phyloP scores from a whole-genome alignment of 2,113 vertebrate species.

The Phalacrocorax aristotelis region DNA sequence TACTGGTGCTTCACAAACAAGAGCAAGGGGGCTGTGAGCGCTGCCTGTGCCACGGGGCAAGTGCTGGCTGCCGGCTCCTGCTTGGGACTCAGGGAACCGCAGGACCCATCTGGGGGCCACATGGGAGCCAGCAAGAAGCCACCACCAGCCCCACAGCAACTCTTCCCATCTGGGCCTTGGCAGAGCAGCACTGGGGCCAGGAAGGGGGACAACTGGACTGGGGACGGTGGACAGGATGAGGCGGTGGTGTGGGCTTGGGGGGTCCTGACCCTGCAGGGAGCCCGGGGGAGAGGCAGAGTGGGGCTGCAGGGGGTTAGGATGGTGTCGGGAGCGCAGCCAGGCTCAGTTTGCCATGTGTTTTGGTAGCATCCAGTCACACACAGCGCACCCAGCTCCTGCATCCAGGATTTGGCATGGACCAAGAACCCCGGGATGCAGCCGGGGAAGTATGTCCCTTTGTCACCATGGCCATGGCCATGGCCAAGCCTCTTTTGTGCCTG shows the following conservation, averaged over 20 bases:
- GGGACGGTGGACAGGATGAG: background rate
- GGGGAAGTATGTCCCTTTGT: conserved; percentile 23
- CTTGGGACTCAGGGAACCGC: background rate
- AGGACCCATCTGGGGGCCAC: conserved; percentile 40
- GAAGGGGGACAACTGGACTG: background rate
- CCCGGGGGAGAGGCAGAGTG: background rate
- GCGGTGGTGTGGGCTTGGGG: background rate
- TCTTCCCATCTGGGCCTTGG: background rate
- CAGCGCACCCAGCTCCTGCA: background rate
- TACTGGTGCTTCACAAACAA: background rate
- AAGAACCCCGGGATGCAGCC: background rate
- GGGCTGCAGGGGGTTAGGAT: background rate
- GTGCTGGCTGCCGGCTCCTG: background rate
- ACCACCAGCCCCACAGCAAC: rapidly evolving
- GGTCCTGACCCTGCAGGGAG: rapidly evolving
- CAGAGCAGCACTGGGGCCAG: background rate
- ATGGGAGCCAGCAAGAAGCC: background rate
- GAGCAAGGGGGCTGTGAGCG: background rate
- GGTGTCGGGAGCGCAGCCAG: rapidly evolving
- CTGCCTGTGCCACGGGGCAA: background rate
- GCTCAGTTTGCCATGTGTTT: background rate
- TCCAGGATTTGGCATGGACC: background rate
- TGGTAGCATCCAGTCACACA: background rate
- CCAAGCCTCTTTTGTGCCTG: background rate
- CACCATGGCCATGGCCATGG: rapidly evolving